phyloP scores from a whole-genome alignment of 2,888 invertebrate genomes.

The Synergus laeviventris region DNA sequence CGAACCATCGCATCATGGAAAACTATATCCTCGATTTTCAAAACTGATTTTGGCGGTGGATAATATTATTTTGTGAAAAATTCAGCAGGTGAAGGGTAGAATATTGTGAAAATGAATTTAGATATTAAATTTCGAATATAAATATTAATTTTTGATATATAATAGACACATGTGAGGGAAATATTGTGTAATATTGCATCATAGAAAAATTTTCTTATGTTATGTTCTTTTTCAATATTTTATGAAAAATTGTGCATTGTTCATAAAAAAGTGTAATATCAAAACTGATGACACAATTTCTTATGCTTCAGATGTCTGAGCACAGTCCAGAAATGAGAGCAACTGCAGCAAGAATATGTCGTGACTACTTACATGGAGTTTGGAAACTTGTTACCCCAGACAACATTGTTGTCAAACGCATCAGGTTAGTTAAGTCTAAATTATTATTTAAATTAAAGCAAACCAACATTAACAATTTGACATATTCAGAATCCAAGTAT shows the following conservation, averaged over 20 bases:
- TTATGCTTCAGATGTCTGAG: conserved; percentile 79
- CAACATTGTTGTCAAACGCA: conserved; percentile 87
- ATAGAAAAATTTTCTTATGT: neutral
- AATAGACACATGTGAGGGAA: neutral
- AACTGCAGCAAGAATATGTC: conserved; percentile 90
- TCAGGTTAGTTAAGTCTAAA: conserved; percentile 81
- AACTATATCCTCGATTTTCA: neutral
- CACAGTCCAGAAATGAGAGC: conserved; percentile 87
- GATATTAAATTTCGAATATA: neutral
- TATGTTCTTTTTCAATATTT: too few relatives aligned
- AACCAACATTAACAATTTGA: neutral
- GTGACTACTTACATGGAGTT: conserved; percentile 91
- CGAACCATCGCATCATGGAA: conserved; percentile 41
- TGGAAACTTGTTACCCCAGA: conserved; percentile 91
- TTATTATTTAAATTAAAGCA: neutral
- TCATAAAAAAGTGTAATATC: neutral
- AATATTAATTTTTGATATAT: conserved; percentile 7
- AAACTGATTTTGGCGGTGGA: neutral
- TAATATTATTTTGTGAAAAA: neutral
- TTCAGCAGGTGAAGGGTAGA: neutral
- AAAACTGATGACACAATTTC: conserved; percentile 11
- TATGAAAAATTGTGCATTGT: too few relatives aligned
- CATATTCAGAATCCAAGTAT: too few relatives aligned
- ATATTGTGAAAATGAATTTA: neutral
- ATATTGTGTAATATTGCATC: neutral